Conservation (phyloP, 2,888 invertebrate species). For the Xestia c-nigrum region DNA sequence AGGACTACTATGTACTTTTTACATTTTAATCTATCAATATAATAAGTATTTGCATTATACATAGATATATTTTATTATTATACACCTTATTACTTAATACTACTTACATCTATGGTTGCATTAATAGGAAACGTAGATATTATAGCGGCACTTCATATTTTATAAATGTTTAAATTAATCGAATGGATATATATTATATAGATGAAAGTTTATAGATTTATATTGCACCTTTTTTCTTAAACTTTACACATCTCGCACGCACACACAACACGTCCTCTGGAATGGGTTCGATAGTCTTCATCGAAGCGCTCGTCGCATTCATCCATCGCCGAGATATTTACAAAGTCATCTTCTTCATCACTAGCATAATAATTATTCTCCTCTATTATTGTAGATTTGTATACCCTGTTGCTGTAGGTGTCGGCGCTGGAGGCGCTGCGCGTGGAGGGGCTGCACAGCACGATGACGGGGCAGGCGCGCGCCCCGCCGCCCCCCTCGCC, state of each 20-base stretch:
- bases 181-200: conserved; percentile 40
- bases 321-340: conserved; percentile 78
- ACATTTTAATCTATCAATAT: conserved; percentile 38
- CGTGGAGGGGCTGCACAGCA: conserved; percentile 87
- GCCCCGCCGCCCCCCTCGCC: conserved; percentile 61
- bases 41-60: conserved; percentile 40
- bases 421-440: conserved; percentile 76
- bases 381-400: conserved; percentile 83
- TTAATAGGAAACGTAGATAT: conserved; percentile 62
- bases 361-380: conserved; percentile 75
- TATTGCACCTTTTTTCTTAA: conserved; percentile 80
- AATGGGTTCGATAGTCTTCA: conserved; percentile 81
- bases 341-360: conserved; percentile 77
- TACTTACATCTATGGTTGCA: conserved; percentile 66
- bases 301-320: conserved; percentile 78
- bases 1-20: conserved; percentile 43
- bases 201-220: conserved; percentile 65
- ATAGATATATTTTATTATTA: conserved; percentile 38
- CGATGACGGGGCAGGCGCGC: conserved; percentile 78
- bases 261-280: conserved; percentile 82
- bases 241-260: conserved; percentile 72
- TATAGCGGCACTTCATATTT: conserved; percentile 61
- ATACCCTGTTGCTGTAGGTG: conserved; percentile 87
- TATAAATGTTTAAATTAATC: conserved; percentile 47
- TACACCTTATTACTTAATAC: conserved; percentile 59